Evolutionary conservation across 2,113 vertebrate genomes (phyloP).

Genomic region (Leptobrachium leishanense): DNA sequence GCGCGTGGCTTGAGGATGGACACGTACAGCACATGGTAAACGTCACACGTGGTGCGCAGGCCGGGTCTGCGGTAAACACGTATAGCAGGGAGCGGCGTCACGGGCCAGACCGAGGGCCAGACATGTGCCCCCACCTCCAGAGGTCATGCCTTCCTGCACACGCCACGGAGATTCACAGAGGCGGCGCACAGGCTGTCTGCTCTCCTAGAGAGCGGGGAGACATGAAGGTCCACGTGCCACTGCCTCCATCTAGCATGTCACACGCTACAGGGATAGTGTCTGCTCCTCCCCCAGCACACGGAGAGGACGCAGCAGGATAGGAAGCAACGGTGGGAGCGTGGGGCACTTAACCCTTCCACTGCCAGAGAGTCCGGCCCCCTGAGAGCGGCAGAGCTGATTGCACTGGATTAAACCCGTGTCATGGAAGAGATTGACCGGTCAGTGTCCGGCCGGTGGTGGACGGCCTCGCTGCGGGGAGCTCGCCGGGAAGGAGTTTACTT

Average conservation of each 20-base stretch:
- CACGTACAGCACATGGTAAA: neutral
- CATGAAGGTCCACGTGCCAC: no score
- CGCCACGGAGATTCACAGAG: no score
- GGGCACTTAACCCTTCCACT: neutral
- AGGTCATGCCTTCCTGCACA: no score
- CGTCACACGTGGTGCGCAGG: neutral
- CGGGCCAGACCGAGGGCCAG: neutral
- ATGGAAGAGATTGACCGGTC: neutral
- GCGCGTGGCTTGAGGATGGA: neutral
- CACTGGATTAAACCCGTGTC: neutral
- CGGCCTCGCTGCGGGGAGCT: no score
- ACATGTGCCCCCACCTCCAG: neutral
- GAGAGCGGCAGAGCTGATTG: neutral
- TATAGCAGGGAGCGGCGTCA: neutral
- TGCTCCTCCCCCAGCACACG: no score
- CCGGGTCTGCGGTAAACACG: no score
- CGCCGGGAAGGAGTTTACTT: no score
- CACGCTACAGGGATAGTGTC: neutral
- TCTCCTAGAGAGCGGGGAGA: no score
- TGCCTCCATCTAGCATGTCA: neutral
- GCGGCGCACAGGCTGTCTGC: no score
- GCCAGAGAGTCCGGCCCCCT: neutral
- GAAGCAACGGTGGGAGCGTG: neutral
- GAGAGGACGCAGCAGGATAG: neutral
- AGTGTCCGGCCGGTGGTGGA: no score